phyloP scores from a whole-genome alignment of 2,113 vertebrate species.

The Varanus salvator region DNA sequence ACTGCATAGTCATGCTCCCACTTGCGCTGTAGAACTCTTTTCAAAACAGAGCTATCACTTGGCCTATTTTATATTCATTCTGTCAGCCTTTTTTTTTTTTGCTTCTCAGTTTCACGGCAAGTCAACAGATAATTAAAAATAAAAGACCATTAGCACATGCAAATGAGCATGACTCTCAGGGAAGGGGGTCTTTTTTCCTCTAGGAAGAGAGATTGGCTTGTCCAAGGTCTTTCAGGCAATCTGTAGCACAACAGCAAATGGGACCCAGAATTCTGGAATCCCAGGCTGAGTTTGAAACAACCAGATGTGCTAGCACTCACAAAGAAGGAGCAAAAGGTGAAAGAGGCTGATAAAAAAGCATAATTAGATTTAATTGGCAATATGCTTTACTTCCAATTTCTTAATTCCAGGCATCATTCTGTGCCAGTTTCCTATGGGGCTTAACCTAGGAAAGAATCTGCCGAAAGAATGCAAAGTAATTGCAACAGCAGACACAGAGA shows the following conservation, averaged over 20 bases:
- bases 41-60: neutral
- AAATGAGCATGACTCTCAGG: neutral
- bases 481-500: constrained; percentile 9
- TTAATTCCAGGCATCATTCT: neutral
- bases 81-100: neutral
- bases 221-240: neutral
- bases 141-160: neutral
- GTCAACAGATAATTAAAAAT: neutral
- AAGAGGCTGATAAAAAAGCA: constrained; percentile 1
- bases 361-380: constrained; percentile 36
- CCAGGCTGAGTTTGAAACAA: neutral
- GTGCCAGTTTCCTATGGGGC: constrained; percentile 15
- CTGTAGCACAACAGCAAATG: neutral
- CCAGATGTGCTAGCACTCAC: neutral
- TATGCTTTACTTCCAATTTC: neutral
- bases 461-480: neutral
- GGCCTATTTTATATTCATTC: neutral
- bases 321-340: constrained; percentile 29
- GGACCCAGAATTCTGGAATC: neutral
- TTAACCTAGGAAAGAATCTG: constrained; percentile 16
- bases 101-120: neutral
- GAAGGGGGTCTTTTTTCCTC: neutral
- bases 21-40: neutral
- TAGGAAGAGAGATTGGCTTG: neutral
- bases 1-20: neutral